Evolutionary conservation across 2,797 vertebrate species (phyloP).

Genomic region (Amniataba percoides): DNA sequence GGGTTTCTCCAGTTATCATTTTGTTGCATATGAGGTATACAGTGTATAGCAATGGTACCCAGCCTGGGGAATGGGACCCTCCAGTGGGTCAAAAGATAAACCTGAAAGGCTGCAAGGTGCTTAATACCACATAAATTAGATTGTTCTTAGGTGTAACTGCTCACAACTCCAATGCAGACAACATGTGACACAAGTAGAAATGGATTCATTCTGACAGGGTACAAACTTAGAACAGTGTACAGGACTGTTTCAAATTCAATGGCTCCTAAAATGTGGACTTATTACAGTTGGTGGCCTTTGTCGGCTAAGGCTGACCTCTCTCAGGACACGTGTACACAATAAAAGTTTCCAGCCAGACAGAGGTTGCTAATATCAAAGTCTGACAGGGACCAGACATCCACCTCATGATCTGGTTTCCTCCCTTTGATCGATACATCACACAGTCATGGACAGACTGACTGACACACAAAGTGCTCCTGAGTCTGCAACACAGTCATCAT

Average conservation of each 20-base stretch:
- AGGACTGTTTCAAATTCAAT: neutral
- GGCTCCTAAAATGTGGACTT: neutral
- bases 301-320: neutral
- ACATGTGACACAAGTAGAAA: neutral
- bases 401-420: constrained; percentile 42
- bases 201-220: neutral
- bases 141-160: neutral
- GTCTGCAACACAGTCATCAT: constrained; percentile 29
- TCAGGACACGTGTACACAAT: neutral
- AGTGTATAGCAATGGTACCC: neutral
- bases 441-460: constrained; percentile 42
- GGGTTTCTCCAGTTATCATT: neutral
- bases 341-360: constrained; percentile 21
- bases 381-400: constrained; percentile 35
- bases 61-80: neutral
- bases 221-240: neutral
- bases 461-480: neutral
- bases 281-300: neutral
- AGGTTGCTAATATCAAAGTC: constrained; percentile 46
- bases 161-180: neutral
- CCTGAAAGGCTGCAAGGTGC: neutral
- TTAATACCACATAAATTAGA: neutral
- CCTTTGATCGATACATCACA: constrained; percentile 35
- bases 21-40: neutral
- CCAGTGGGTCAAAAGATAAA: neutral